phyloP scores from a whole-genome alignment of 2,888 invertebrate species.

The Meandrusa payeni region DNA sequence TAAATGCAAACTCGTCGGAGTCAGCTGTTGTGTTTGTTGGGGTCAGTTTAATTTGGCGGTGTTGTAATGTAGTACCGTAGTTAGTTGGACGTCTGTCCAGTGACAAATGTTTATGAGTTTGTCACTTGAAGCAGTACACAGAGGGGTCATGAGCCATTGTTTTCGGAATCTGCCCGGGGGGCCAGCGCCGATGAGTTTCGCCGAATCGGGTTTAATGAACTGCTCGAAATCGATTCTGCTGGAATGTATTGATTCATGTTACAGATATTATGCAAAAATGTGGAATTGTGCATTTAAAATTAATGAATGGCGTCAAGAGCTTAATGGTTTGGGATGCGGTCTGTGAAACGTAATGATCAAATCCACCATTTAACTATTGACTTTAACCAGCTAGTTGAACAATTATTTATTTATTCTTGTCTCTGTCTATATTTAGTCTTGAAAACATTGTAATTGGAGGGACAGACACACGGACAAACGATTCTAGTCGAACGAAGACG shows the following conservation, averaged over 20 bases:
- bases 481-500: too few relatives aligned
- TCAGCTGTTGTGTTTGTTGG: constrained; percentile 23
- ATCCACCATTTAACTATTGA: too few relatives aligned
- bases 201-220: constrained; percentile 60
- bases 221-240: constrained; percentile 41
- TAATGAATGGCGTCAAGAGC: too few relatives aligned
- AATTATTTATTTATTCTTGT: too few relatives aligned
- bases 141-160: constrained; percentile 55
- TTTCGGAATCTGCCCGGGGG: constrained; percentile 51
- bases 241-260: constrained; percentile 22
- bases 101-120: constrained; percentile 81
- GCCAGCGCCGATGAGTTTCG: constrained; percentile 44
- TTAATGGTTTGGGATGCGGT: too few relatives aligned
- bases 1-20: constrained; percentile 14
- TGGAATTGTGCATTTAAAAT: constrained; percentile 11
- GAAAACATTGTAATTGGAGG: too few relatives aligned
- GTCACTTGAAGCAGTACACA: constrained; percentile 60
- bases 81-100: constrained; percentile 68
- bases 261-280: constrained; percentile 23
- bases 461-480: too few relatives aligned
- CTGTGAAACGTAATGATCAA: too few relatives aligned
- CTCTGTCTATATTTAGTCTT: too few relatives aligned
- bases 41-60: constrained; percentile 48
- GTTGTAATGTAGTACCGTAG: constrained; percentile 60
- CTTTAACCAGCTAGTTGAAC: too few relatives aligned